Evolutionary conservation across 2,113 vertebrate species (phyloP), one percentile per base, ranked within the genome.

Genomic region (Puntigrus tetrazona): DNA sequence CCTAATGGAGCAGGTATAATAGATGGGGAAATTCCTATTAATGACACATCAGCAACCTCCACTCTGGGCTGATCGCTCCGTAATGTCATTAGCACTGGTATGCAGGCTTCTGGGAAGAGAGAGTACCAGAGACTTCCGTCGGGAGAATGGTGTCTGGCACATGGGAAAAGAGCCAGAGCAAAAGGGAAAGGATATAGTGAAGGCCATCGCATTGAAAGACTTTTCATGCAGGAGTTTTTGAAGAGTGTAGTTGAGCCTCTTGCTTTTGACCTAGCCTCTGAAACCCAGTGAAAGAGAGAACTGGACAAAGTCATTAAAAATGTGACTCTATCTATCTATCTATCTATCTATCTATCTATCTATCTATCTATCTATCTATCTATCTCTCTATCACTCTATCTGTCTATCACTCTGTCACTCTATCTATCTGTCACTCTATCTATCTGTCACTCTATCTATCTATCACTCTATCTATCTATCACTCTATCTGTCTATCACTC

Each of bases 81-180:
- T 79, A 83, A 86, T 83, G 81, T 79, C 81, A 86, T 86, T 83
- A 86, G 81, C 65, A 20, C 43, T 78, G 85, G 85, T 70, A 78
- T 82, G 85, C 18, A 45, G 69, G 82, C 36, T 84, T 67, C 57
- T 76, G 47, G 34, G 29, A 78, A 77, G 50, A 27, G 29, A 70
- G 81, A 77, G 27, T n/a, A 27, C 43, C 11, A 10, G 9, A 45
- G 52, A 82, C 50, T 72, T 43, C 34, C 29, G 25, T 9, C 11
- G 20, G 27, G 38, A 74, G 75, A 83, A 36, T 45, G 18, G 27
- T 52, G 45, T 38, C n/a, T 55, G 36, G 14, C 13, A 11, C 47
- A 38, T 55, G 27, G 31, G 31, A 29, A 57, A 74, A 34, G 14
- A 65, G 41, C 31, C 63, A 63, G n/a, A 36, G 61, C 34, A 45